Evolutionary conservation across 1,140 invertebrate species (phyloP).

Genomic region (Heterodera carotae): DNA sequence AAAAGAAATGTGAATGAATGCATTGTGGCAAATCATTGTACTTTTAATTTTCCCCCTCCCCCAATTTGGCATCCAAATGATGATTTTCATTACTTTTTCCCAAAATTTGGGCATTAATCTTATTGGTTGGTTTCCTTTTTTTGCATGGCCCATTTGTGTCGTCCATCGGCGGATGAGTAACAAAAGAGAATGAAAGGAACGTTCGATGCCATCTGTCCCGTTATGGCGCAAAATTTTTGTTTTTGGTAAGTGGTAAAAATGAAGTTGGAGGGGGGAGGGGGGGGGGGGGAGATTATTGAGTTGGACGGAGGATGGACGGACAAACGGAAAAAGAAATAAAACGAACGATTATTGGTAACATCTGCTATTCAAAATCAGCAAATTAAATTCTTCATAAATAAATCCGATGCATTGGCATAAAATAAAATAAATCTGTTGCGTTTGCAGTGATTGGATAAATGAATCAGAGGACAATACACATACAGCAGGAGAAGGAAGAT

Average conservation of each 20-base stretch:
- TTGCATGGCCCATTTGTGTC: background rate
- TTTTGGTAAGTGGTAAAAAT: background rate
- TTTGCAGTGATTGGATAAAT: too few relatives aligned
- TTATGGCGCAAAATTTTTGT: background rate
- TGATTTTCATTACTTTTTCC: background rate
- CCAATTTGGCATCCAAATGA: background rate
- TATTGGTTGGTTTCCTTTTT: background rate
- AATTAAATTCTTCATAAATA: too few relatives aligned
- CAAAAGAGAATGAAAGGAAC: background rate
- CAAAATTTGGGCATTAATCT: background rate
- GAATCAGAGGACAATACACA: too few relatives aligned
- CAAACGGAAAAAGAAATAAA: background rate
- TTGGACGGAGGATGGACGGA: background rate
- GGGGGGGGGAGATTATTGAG: background rate
- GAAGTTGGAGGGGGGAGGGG: background rate
- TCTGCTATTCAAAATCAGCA: too few relatives aligned
- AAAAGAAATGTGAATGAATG: too few relatives aligned
- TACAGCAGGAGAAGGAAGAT: too few relatives aligned
- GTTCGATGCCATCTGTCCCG: background rate
- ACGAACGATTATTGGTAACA: background rate
- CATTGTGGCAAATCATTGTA: background rate
- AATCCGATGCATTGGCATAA: too few relatives aligned
- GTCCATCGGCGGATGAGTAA: background rate
- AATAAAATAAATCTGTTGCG: too few relatives aligned
- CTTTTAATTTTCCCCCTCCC: background rate